Evolutionary conservation across 2,888 invertebrate genomes (phyloP), one percentile per base, ranked within the genome.

Genomic region (Dicyrtoma fusca): DNA sequence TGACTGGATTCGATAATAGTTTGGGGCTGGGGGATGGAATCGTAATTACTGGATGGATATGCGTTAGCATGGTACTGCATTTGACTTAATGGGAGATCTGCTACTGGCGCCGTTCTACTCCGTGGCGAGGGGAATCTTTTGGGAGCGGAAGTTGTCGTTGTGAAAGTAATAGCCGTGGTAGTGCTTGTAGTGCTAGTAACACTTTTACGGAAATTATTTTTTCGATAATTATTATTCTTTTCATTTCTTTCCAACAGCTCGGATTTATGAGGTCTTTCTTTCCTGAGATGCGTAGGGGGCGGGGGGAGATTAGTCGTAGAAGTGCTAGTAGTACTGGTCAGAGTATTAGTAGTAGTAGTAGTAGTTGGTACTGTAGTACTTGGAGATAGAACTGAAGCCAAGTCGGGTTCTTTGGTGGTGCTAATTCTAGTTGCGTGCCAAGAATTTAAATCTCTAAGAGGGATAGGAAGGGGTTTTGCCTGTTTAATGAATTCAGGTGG

Each of bases 391-490:
- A 34, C 10, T 10, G 51, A 11, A 8, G 17, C 26, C 1, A 25
- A 23, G 14, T 25, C 25, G 11, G 70, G 70, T n/a, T 51, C 19
- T 47, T 63, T 72, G 11, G 72, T 72, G 1, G 72, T 72, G 23
- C 72, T 72, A 34, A 72, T 72, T 25, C 68, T 34, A 49, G 72
- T 72, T 3, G 72, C 68, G 21, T 62, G 68, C n/a, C 69, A 72
- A 17, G 72, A 72, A 44, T 72, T 69, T n/a, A 71, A 59, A 45
- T 71, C 71, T 59, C 23, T 11, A 8, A 64, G 14, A 11, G 65
- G 25, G 13, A 71, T 55, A 25, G 71, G 71, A 45, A 71, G 34
- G 10, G 71, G 71, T 59, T 71, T 71, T 10, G 71, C 71, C 21
- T 71, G 71, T 44, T 71, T 55, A 6, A 71, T 14, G 34, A 59